phyloP scores from a whole-genome alignment of 2,113 vertebrate species.

The Gavia stellata region DNA sequence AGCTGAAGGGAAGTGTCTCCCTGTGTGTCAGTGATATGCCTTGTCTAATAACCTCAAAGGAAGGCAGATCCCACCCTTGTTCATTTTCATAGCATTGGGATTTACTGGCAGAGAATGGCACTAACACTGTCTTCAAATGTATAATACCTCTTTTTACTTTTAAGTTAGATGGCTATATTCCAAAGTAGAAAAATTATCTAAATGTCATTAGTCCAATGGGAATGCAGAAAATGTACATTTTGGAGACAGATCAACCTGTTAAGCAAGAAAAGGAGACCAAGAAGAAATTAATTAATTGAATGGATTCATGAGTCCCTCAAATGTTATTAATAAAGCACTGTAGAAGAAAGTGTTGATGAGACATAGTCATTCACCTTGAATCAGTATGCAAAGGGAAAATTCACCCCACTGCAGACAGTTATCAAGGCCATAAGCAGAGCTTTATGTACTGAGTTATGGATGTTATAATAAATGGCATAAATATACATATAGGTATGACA shows the following conservation, averaged over 20 bases:
- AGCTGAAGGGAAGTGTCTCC: neutral
- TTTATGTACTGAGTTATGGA: neutral
- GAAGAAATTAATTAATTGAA: constrained; percentile 57
- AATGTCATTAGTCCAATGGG: constrained; percentile 51
- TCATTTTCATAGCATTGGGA: neutral
- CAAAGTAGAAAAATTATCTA: constrained; percentile 8
- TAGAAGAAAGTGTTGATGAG: constrained; percentile 46
- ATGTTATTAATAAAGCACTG: constrained; percentile 57
- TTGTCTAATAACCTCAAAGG: neutral
- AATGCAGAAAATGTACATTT: constrained; percentile 58
- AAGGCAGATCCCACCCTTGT: neutral
- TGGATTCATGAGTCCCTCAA: constrained; percentile 22
- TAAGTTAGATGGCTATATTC: constrained; percentile 22
- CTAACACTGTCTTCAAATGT: neutral
- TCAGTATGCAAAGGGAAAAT: constrained; percentile 12
- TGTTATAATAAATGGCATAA: neutral
- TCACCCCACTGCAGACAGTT: neutral
- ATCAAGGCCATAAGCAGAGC: neutral
- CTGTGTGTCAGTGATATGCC: neutral
- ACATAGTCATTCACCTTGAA: constrained; percentile 35
- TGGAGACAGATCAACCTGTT: constrained; percentile 59
- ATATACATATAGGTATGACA: too few species aligned
- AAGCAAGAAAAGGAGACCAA: constrained; percentile 38
- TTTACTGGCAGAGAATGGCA: constrained; percentile 30
- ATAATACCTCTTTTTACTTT: constrained; percentile 3